A percentile compares a stretch with the other conserved stretches of the same genome.
Conservation (phyloP, 2,113 vertebrate species). For the Peucedramus taeniatus region DNA sequence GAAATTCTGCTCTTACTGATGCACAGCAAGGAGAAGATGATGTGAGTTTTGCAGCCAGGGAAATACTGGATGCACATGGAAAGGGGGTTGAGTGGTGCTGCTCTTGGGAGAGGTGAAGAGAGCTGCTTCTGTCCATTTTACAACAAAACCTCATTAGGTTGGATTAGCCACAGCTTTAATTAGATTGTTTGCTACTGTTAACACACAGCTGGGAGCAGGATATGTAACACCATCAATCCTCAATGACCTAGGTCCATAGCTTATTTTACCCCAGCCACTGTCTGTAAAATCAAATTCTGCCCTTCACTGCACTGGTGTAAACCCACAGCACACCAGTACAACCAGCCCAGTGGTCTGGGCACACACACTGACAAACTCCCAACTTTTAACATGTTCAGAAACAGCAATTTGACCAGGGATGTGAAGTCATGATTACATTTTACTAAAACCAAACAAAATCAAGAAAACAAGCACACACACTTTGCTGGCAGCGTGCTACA, state of each 20-base stretch:
- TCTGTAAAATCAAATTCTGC: background rate
- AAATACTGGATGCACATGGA: fast-evolving
- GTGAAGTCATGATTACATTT: background rate
- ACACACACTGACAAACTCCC: background rate
- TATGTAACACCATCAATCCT: background rate
- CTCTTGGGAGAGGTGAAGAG: background rate
- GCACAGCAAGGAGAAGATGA: background rate
- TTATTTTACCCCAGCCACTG: background rate
- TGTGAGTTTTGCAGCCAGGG: background rate
- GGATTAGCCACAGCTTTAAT: background rate
- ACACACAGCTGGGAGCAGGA: background rate
- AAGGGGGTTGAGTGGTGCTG: background rate
- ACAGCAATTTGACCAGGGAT: background rate
- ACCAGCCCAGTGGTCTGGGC: background rate
- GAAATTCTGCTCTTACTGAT: background rate
- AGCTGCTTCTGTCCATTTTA: background rate
- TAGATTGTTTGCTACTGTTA: background rate
- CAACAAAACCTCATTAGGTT: background rate
- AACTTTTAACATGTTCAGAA: background rate
- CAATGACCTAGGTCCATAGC: fast-evolving
- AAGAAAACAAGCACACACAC: background rate
- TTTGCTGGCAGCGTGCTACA: background rate
- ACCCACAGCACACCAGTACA: background rate
- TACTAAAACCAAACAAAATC: background rate
- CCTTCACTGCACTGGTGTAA: background rate